These are phyloP conservation scores for Apeltes quadracus DNA, from an alignment of 2,113 vertebrate species.

Conservation along the genomic window DNA sequence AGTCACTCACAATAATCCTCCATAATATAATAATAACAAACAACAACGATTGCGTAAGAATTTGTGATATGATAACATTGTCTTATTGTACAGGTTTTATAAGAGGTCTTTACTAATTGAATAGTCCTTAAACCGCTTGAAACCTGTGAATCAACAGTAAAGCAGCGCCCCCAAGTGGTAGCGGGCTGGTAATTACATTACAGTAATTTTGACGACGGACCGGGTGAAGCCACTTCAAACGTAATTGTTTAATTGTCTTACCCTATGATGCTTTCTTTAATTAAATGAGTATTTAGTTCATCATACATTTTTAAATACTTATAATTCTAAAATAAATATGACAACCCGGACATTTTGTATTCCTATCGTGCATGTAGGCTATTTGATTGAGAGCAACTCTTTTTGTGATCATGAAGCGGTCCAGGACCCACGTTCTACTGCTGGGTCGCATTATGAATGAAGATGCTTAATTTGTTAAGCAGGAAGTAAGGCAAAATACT, in stretches of 20 bases:
- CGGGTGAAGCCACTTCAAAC: background rate
- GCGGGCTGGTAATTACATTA: background rate
- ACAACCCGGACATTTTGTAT: background rate
- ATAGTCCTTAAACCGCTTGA: background rate
- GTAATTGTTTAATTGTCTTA: background rate
- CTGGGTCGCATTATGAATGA: background rate
- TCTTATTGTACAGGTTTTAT: background rate
- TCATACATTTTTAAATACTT: background rate
- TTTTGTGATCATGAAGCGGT: background rate
- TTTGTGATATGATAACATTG: background rate
- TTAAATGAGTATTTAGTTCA: background rate
- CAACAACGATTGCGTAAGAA: background rate
- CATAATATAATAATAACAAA: background rate
- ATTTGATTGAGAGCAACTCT: background rate
- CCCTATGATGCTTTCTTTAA: background rate
- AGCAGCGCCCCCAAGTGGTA: constrained; percentile 55
- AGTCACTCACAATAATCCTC: background rate
- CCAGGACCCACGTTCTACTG: background rate
- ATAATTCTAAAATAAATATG: background rate
- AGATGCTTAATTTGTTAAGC: background rate
- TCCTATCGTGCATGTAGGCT: background rate
- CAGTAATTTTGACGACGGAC: background rate
- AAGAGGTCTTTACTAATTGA: background rate
- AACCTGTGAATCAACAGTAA: background rate
- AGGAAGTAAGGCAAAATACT: background rate